Evolutionary conservation across 2,113 vertebrate species (phyloP).

Genomic region (Rousettus leschenaultii): DNA sequence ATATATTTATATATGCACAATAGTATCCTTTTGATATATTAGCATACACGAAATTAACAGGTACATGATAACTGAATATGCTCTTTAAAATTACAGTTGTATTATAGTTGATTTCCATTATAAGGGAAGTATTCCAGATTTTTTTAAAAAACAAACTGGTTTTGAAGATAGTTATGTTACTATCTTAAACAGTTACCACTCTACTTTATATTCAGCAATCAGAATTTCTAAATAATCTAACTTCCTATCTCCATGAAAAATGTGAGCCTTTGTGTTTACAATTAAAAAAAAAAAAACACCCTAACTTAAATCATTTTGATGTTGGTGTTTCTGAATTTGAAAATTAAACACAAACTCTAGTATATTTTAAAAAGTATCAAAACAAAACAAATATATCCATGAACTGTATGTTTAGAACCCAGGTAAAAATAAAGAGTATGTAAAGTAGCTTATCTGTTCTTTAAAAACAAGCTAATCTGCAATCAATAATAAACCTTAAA

Average conservation of each 20-base stretch:
- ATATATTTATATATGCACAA: neutral
- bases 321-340: constrained; percentile 29
- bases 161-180: neutral
- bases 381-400: neutral
- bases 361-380: constrained; percentile 16
- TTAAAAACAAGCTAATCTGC: constrained; percentile 1
- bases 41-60: neutral
- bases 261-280: neutral
- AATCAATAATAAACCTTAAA: neutral
- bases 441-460: neutral
- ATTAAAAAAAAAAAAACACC: neutral
- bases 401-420: constrained; percentile 16
- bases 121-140: neutral
- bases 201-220: neutral
- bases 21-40: neutral
- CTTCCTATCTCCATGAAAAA: constrained; percentile 18
- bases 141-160: neutral
- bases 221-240: constrained; percentile 31
- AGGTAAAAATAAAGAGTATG: neutral
- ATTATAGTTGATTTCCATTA: neutral
- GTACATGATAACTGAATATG: neutral
- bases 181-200: neutral
- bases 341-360: constrained; percentile 32
- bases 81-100: neutral
- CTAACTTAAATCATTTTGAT: constrained; percentile 27